phyloP scores from a whole-genome alignment of 2,888 invertebrate species.

The Epinotia nisella region DNA sequence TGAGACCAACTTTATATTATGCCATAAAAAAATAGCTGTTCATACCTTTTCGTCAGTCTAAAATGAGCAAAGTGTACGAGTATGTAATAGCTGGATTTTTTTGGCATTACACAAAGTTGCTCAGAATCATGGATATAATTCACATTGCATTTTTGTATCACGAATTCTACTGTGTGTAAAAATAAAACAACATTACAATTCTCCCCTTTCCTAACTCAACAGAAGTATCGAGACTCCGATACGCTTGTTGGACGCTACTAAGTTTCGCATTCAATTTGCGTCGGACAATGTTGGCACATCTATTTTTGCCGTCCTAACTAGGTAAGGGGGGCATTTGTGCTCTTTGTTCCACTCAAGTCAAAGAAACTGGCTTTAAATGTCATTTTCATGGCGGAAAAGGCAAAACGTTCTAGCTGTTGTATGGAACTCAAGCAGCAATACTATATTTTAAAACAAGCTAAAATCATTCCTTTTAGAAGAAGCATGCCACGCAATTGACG shows the following conservation, averaged over 20 bases:
- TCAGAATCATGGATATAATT: too few relatives aligned
- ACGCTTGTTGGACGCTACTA: constrained; percentile 36
- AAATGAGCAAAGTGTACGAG: too few relatives aligned
- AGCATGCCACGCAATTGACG: too few relatives aligned
- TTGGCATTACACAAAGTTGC: too few relatives aligned
- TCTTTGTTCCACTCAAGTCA: neutral
- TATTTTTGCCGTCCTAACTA: constrained; percentile 19
- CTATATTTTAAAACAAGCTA: too few relatives aligned
- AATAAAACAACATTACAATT: neutral
- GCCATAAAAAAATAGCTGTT: too few relatives aligned
- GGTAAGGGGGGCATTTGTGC: constrained; percentile 3
- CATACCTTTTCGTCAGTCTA: too few relatives aligned
- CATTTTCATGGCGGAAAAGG: neutral
- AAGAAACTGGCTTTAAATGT: neutral
- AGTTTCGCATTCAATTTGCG: constrained; percentile 41
- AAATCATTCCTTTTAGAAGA: too few relatives aligned
- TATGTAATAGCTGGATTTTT: too few relatives aligned
- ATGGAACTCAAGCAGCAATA: neutral
- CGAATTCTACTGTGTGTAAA: too few relatives aligned
- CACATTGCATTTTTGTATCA: too few relatives aligned
- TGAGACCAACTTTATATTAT: too few relatives aligned
- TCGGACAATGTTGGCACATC: constrained; percentile 8
- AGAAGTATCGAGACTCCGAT: constrained; percentile 23
- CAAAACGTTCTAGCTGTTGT: neutral
- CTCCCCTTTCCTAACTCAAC: neutral